Conservation (phyloP, 2,797 vertebrate genomes). For the Spinus pinus region DNA sequence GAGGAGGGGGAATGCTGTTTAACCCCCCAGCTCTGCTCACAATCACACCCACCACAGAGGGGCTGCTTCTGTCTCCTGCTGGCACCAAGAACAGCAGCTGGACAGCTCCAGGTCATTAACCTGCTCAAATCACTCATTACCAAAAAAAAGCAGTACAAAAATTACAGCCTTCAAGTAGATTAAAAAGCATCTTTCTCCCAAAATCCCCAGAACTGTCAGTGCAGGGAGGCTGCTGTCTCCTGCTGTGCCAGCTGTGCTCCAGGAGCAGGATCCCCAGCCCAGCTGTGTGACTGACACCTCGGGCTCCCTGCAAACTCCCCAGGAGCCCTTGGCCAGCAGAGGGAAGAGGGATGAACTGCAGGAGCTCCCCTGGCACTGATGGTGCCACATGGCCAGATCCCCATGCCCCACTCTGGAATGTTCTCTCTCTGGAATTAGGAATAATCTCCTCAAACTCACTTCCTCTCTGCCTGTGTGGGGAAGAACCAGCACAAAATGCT, state of each 20-base stretch:
- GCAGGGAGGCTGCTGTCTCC: background rate
- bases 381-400: constrained; percentile 37
- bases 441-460: constrained; percentile 22
- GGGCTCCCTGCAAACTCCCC: background rate
- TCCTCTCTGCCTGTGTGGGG: too few relatives aligned
- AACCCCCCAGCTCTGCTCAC: background rate
- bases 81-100: background rate
- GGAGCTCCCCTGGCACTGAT: constrained; percentile 47
- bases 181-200: background rate
- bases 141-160: background rate
- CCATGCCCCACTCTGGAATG: background rate
- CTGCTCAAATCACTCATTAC: background rate
- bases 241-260: background rate
- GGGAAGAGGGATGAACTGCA: background rate
- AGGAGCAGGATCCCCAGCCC: background rate
- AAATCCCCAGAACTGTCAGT: background rate
- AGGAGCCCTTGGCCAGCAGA: constrained; percentile 7
- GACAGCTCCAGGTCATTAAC: background rate
- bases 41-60: background rate
- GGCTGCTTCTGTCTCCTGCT: background rate
- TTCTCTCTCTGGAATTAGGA: background rate
- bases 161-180: background rate
- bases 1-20: background rate
- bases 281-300: constrained; percentile 1
- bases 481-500: too few relatives aligned